Percentiles rank a stretch among this genome's conserved stretches.
phyloP scores from a whole-genome alignment of 2,113 vertebrate species.

The Nannospalax galili region DNA sequence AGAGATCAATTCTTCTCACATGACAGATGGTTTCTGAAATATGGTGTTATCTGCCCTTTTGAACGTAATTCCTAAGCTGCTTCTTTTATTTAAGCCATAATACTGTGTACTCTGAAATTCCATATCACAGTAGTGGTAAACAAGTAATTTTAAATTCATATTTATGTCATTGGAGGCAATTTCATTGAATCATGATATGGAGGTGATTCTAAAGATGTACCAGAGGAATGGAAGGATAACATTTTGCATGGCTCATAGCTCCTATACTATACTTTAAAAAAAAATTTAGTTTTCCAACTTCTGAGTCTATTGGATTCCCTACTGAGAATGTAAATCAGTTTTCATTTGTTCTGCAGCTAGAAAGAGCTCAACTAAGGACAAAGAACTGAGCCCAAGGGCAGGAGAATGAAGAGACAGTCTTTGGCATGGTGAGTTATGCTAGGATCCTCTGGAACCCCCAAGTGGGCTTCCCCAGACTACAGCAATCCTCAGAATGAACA shows the following conservation, averaged over 20 bases:
- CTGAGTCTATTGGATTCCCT: background rate
- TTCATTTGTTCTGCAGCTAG: conserved; percentile 27
- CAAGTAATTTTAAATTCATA: background rate
- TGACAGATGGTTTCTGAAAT: conserved; percentile 40
- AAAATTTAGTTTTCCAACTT: background rate
- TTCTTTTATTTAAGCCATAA: conserved; percentile 29
- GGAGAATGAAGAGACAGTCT: background rate
- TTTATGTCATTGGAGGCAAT: background rate
- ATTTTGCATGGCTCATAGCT: background rate
- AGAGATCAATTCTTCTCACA: conserved; percentile 36
- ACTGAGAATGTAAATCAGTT: conserved; percentile 31
- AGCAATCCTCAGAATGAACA: background rate
- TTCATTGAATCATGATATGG: background rate
- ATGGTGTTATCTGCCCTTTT: background rate
- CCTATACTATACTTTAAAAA: background rate
- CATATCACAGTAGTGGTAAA: too few species aligned
- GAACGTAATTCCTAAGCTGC: conserved; percentile 13
- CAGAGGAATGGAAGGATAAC: background rate
- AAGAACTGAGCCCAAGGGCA: background rate
- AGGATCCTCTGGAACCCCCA: background rate
- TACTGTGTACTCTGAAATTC: background rate
- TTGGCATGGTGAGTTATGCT: background rate
- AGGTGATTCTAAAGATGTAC: background rate
- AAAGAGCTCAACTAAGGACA: conserved; percentile 8
- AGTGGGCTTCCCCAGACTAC: background rate